Base-by-base conservation (phyloP, 1,140 invertebrate species). In the Chlorops oryzae region DNA sequence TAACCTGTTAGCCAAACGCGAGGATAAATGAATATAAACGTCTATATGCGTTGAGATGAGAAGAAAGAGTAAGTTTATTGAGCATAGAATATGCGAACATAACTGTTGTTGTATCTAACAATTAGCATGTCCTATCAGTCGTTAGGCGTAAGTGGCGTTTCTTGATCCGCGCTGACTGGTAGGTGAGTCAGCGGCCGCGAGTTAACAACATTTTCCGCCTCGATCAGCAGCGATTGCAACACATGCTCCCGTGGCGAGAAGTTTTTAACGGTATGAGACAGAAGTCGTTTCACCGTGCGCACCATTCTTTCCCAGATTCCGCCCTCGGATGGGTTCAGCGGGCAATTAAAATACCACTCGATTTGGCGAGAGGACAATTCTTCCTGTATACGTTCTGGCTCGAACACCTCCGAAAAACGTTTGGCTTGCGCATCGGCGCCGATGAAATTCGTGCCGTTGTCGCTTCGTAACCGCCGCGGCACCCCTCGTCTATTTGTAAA, bases 141-240 rank as follows among this genome's bases (percentile, higher is more conserved):
- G 15, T 58, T 63, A 7, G 70, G 65, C 9, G 67, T 66, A 5
- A 68, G 54, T n/a, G 54, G 50, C 23, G 57, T 52, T 15, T 45
- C 20, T 21, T 60, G 50, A 35, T 52, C 42, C 2, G 43, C 48
- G 17, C 15, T 18, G 24, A n/a, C n/a, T n/a, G n/a, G n/a, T n/a
- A n/a, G n/a, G n/a, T n/a, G n/a, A n/a, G n/a, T n/a, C n/a, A n/a
- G n/a, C n/a, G n/a, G n/a, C n/a, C n/a, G n/a, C n/a, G n/a, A n/a
- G n/a, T n/a, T n/a, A n/a, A n/a, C n/a, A 1, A 47, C 42, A 25
- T 62, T 59, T 5, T 60, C 48, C 0, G 39, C 42, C 10, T 56
- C 37, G 28, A 58, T 57, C 20, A 39, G 7, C 17, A 39, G 38
- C 18, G 38, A 60, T 3, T 24, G 27, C 3, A 62, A 43, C 1